Evolutionary conservation across 2,888 invertebrate genomes (phyloP).

Genomic region (Dolichomitus sp.): DNA sequence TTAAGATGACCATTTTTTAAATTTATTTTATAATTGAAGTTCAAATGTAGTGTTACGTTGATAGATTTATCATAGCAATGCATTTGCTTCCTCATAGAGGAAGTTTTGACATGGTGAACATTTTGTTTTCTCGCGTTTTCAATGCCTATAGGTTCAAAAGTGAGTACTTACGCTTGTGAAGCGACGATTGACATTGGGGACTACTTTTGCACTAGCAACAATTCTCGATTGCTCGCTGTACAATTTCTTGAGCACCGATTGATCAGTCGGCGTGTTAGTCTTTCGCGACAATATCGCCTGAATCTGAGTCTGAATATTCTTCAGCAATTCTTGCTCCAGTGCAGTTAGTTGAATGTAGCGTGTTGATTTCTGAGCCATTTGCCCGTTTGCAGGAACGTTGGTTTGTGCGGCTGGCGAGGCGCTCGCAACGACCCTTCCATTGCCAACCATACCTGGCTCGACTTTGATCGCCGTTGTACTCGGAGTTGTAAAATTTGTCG

Average conservation of each 20-base stretch:
- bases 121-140: too few species aligned
- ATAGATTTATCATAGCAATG: too few species aligned
- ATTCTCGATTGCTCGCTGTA: conserved; percentile 91
- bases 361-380: conserved; percentile 89
- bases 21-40: too few species aligned
- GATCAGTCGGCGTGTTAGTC: conserved; percentile 87
- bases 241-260: conserved; percentile 88
- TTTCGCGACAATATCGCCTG: conserved; percentile 88
- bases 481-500: conserved; percentile 74
- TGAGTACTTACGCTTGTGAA: conserved; percentile 76
- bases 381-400: conserved; percentile 79
- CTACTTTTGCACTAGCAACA: conserved; percentile 90
- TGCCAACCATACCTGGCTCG: conserved; percentile 61
- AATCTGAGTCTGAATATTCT: conserved; percentile 88
- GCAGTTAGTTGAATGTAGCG: conserved; percentile 91
- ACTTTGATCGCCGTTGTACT: conserved; percentile 72
- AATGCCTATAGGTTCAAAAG: background rate
- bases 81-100: too few species aligned
- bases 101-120: too few species aligned
- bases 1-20: too few species aligned
- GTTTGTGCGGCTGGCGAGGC: conserved; percentile 50
- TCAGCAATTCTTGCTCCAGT: conserved; percentile 90
- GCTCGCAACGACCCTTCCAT: conserved; percentile 52
- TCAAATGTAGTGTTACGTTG: too few species aligned
- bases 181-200: conserved; percentile 83